Conservation (phyloP, 2,797 vertebrate genomes). For the Delichon dasypus region DNA sequence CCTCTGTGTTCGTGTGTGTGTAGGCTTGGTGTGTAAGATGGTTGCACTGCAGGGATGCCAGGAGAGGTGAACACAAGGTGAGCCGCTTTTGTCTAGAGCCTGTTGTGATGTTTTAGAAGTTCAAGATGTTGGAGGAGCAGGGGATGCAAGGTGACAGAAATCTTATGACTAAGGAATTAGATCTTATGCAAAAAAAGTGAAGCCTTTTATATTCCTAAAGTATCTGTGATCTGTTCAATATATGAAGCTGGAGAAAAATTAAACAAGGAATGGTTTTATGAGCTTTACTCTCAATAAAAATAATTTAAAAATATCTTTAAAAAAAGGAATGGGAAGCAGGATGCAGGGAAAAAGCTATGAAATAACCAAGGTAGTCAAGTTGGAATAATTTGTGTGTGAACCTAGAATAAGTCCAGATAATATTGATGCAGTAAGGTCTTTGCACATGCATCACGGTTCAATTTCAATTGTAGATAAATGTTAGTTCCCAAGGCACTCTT, state of each 20-base stretch:
- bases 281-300: neutral
- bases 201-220: neutral
- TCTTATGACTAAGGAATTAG: neutral
- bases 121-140: neutral
- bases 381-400: neutral
- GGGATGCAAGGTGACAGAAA: neutral
- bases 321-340: rapidly evolving
- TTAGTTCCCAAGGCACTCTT: neutral
- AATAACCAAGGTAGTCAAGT: neutral
- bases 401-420: neutral
- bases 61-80: neutral
- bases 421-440: neutral
- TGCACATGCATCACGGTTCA: neutral
- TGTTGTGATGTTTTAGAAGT: neutral
- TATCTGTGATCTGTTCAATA: neutral
- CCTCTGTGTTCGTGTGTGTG: neutral
- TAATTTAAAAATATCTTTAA: no score
- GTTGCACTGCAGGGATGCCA: neutral
- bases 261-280: neutral
- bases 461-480: neutral
- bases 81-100: neutral
- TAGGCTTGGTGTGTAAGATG: rapidly evolving
- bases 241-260: neutral
- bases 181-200: neutral
- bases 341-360: neutral